Conservation (phyloP, 2,888 invertebrate species). For the Cheilosia vernalis region DNA sequence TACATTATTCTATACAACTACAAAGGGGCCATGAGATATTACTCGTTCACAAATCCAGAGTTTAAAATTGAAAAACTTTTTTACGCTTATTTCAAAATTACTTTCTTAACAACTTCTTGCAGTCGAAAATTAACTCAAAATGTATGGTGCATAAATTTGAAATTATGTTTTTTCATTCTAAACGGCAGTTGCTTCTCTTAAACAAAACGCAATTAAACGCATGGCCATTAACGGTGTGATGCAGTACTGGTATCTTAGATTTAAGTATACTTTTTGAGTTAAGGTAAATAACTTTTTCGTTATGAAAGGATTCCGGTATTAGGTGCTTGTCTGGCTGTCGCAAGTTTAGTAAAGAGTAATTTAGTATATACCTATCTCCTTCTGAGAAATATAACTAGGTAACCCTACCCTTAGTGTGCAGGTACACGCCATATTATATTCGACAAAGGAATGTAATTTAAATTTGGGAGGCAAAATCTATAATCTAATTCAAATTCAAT, state of each 20-base stretch:
- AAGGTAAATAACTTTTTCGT: not conserved
- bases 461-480: conserved; percentile 60
- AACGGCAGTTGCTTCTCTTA: conserved; percentile 27
- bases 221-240: conserved; percentile 21
- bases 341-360: too few species aligned
- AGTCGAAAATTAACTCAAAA: conserved; percentile 52
- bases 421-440: not conserved
- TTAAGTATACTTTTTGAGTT: not conserved
- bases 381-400: too few species aligned
- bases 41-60: conserved; percentile 48
- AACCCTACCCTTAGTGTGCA: too few species aligned
- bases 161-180: conserved; percentile 3
- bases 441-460: conserved; percentile 51
- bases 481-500: conserved; percentile 74
- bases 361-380: too few species aligned
- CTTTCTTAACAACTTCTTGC: conserved; percentile 51
- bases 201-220: conserved; percentile 54
- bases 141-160: conserved; percentile 18
- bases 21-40: conserved; percentile 47
- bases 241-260: conserved; percentile 26
- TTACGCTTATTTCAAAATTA: conserved; percentile 53
- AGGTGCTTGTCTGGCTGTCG: too few species aligned
- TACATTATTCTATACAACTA: conserved; percentile 16
- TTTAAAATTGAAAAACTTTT: conserved; percentile 69
- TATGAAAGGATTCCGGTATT: too few species aligned